phyloP scores from a whole-genome alignment of 2,797 vertebrate species.

The Hapalemur alaotrensis region DNA sequence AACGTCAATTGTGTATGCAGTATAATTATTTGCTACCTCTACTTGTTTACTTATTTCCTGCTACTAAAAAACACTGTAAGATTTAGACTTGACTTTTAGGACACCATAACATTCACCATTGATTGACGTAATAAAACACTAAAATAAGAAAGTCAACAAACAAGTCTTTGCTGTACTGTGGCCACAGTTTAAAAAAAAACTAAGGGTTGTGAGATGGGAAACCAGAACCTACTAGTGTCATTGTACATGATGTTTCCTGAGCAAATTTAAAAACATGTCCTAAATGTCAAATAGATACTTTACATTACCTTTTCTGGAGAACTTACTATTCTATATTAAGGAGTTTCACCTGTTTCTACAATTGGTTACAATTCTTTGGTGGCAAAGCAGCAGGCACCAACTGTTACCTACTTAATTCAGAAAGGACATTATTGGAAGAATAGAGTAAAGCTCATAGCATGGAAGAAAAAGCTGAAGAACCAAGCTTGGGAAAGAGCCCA shows the following conservation, averaged over 20 bases:
- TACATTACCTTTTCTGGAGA: background rate
- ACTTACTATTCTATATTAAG: background rate
- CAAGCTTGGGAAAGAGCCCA: background rate
- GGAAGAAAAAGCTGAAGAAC: background rate
- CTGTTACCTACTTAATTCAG: background rate
- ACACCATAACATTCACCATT: background rate
- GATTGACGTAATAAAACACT: background rate
- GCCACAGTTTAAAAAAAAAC: background rate
- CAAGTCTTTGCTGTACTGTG: background rate
- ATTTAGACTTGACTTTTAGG: background rate
- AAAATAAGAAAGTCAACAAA: background rate
- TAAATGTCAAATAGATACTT: background rate
- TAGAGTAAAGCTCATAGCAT: background rate
- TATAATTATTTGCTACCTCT: background rate
- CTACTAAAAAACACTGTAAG: background rate
- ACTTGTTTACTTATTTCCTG: background rate
- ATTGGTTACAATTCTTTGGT: background rate
- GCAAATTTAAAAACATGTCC: background rate
- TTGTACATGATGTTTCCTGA: background rate
- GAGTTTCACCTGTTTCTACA: background rate
- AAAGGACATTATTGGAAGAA: background rate
- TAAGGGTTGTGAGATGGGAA: background rate
- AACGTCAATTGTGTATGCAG: background rate
- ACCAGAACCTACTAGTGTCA: background rate
- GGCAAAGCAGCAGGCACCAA: background rate